Percentiles rank a stretch among this genome's conserved stretches.
Conservation (phyloP, 2,797 vertebrate species). For the Pseudochromis fuscus region DNA sequence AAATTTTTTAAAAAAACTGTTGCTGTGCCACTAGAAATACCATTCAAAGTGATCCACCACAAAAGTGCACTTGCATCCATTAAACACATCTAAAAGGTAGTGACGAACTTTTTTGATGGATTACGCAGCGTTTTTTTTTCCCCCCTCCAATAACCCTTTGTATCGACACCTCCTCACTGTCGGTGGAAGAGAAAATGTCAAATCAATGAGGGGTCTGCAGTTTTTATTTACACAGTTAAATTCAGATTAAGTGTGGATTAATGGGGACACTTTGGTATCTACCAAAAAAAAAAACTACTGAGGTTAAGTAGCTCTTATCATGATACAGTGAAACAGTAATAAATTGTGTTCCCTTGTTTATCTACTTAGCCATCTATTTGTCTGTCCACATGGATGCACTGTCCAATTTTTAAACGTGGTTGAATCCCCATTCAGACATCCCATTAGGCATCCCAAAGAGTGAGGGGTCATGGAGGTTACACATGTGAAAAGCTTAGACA, state of each 20-base stretch:
- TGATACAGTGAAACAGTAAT: constrained; percentile 10
- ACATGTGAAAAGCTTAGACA: constrained; percentile 46
- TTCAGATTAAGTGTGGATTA: not conserved
- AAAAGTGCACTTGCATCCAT: not conserved
- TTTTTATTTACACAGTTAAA: not conserved
- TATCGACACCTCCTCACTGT: not conserved
- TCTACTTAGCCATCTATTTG: constrained; percentile 14
- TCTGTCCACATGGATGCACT: not conserved
- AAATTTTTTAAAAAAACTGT: too few species aligned
- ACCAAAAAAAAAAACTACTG: not conserved
- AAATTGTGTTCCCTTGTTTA: constrained; percentile 8
- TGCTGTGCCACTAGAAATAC: not conserved
- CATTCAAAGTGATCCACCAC: not conserved
- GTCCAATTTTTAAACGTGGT: constrained; percentile 13
- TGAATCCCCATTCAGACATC: constrained; percentile 7
- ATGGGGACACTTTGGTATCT: not conserved
- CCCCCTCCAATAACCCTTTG: not conserved
- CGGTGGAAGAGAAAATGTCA: not conserved
- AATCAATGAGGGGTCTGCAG: not conserved
- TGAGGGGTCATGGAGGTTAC: constrained; percentile 23
- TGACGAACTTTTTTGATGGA: not conserved
- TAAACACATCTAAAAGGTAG: not conserved
- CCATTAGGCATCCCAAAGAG: constrained; percentile 9
- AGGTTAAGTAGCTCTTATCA: constrained; percentile 21
- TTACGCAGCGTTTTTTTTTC: not conserved